A percentile compares a stretch with the other conserved stretches of the same genome.
Evolutionary conservation across 2,888 invertebrate species (phyloP).

Genomic region (Microlaimidae sp.): DNA sequence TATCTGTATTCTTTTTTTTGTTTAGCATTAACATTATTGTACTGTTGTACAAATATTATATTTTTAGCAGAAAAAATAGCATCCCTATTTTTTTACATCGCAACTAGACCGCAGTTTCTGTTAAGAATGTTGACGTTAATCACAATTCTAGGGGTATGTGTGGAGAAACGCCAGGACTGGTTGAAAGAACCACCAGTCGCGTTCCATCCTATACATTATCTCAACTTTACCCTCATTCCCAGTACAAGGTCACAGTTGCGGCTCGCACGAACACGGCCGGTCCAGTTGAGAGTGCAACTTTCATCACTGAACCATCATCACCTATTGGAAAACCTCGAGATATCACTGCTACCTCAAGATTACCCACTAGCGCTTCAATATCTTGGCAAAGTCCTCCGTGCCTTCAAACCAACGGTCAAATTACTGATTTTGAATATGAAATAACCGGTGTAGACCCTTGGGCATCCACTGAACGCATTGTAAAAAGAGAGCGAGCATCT

Average conservation of each 20-base stretch:
- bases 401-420: conserved; percentile 33
- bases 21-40: too few species aligned
- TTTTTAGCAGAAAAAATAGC: too few species aligned
- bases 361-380: conserved; percentile 17
- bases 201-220: conserved; percentile 27
- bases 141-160: conserved; percentile 29
- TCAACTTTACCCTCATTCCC: conserved; percentile 32
- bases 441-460: conserved; percentile 16
- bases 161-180: conserved; percentile 25
- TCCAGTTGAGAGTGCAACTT: conserved; percentile 25
- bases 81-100: too few species aligned
- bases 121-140: too few species aligned
- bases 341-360: conserved; percentile 16
- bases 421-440: conserved; percentile 34
- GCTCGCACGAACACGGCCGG: conserved; percentile 28
- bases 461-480: conserved; percentile 22
- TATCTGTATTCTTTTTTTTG: too few species aligned
- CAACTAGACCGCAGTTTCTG: too few species aligned
- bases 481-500: conserved; percentile 13
- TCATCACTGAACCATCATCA: conserved; percentile 28
- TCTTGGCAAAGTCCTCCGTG: conserved; percentile 35
- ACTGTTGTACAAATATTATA: too few species aligned
- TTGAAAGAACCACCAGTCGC: conserved; percentile 22
- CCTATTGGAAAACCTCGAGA: conserved; percentile 29
- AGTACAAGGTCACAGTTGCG: conserved; percentile 31